These are phyloP conservation scores for Equus przewalskii DNA, from an alignment of 2,113 vertebrate species.

Conservation along the genomic window DNA sequence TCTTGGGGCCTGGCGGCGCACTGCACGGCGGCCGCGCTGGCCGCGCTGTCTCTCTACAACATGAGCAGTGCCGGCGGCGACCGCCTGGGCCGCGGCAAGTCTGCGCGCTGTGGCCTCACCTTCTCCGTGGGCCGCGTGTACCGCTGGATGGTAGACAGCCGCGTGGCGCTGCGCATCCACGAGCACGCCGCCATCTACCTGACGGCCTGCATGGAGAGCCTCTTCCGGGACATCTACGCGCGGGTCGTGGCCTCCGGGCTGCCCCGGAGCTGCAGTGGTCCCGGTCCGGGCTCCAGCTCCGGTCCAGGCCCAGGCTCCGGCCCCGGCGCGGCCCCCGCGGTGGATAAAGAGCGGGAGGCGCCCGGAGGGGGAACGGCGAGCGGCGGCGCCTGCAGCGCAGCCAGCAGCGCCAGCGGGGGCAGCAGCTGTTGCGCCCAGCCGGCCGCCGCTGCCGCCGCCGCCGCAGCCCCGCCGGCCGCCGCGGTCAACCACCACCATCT, in stretches of 20 bases:
- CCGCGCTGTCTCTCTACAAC: conserved; percentile 96
- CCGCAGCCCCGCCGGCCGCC: background rate
- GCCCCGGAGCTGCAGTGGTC: conserved; percentile 76
- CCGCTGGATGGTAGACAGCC: conserved; percentile 98
- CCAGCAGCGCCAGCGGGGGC: conserved; percentile 82
- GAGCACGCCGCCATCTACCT: conserved; percentile 98
- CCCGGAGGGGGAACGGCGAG: conserved; percentile 74
- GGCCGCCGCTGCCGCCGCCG: conserved; percentile 40
- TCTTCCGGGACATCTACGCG: conserved; percentile 94
- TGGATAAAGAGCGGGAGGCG: conserved; percentile 79
- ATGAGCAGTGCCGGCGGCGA: conserved; percentile 98
- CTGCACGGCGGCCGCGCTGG: conserved; percentile 94
- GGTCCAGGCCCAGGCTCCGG: conserved; percentile 74
- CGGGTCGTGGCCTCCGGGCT: conserved; percentile 89
- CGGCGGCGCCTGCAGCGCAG: conserved; percentile 81
- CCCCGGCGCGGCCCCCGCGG: conserved; percentile 25
- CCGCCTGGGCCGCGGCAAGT: conserved; percentile 96
- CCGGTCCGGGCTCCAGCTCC: conserved; percentile 58
- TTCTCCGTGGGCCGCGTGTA: conserved; percentile 98
- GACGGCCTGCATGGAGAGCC: conserved; percentile 95
- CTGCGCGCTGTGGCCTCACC: conserved; percentile 94
- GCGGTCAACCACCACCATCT: conserved; percentile 79
- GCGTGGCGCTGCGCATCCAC: conserved; percentile 95
- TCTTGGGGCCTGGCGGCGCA: conserved; percentile 94
- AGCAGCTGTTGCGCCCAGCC: conserved; percentile 82